Evolutionary conservation across 2,797 vertebrate species (phyloP), one percentile per base, ranked within the genome.

Genomic region (Argyrosomus regius): DNA sequence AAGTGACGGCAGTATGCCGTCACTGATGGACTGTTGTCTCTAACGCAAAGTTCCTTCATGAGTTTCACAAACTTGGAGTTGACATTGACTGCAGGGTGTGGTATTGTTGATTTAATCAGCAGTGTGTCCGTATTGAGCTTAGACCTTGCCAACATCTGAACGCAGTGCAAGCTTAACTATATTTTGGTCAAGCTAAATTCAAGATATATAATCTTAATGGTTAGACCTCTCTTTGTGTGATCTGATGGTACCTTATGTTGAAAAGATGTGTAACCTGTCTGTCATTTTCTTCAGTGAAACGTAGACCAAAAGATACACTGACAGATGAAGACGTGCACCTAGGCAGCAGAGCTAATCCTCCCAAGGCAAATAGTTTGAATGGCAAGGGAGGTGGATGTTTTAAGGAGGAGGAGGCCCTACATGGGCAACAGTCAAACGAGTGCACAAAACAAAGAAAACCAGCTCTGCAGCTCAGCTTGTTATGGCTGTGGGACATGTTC

Each of bases 381-480:
- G 74, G 77, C 72, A 77, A 57, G 64, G 63, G 74, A 87, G 77
- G 78, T 64, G 49, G 60, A 77, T 81, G 58, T 85, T 83, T 85
- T 57, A 48, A 72, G 77, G 35, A 35, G 80, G 65, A 52, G 41
- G 46, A 74, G 74, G 54, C 79, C 81, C 80, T 76, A 72, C 71
- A 82, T 81, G 66, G 87, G 81, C 86, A 89, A 77, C 82, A 88
- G 80, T 80, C 66, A 82, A 84, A 88, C 81, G 49, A 88, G 81
- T 81, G 68, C 64, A 63, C 70, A 72, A 76, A 87, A 76, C 62
- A 62, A 64, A 50, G 48, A 22, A 53, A 80, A 74, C 41, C n/a
- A 69, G 62, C 73, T 84, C 71, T 84, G 72, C 80, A 53, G 71
- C 46, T 67, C 7, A 62, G 64, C 78, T 88, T 83, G 74, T 90